Conservation (phyloP, 2,797 vertebrate species). For the Corythornis leucogaster region DNA sequence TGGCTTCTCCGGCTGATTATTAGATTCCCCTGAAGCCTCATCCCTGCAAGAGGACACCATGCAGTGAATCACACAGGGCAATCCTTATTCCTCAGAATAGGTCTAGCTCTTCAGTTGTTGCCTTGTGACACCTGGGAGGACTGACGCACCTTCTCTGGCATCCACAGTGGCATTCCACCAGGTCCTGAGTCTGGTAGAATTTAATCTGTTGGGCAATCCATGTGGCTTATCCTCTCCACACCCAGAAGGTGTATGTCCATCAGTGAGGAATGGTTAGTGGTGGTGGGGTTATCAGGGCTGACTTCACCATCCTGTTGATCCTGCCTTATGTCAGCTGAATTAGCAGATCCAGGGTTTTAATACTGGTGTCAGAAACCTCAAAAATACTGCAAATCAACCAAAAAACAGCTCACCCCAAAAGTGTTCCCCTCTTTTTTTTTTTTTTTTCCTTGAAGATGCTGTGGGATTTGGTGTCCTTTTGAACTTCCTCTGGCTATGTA, state of each 20-base stretch:
- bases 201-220: slow-evolving; percentile 1
- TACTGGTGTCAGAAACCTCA: background rate
- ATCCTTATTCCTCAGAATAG: background rate
- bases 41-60: background rate
- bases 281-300: background rate
- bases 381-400: background rate
- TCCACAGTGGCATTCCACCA: background rate
- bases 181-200: background rate
- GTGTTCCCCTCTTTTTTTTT: accelerated
- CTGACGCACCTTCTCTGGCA: background rate
- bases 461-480: background rate
- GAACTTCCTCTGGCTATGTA: background rate
- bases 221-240: slow-evolving; percentile 8
- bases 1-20: background rate
- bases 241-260: background rate
- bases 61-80: background rate
- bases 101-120: background rate
- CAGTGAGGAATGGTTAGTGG: background rate
- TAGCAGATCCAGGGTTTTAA: background rate
- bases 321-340: background rate
- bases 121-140: background rate
- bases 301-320: slow-evolving; percentile 32
- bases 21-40: background rate
- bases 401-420: background rate
- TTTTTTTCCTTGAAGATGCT: background rate